Evolutionary conservation across 1,140 invertebrate genomes (phyloP), one percentile per base, ranked within the genome.

Genomic region (Branchinecta lindahli): DNA sequence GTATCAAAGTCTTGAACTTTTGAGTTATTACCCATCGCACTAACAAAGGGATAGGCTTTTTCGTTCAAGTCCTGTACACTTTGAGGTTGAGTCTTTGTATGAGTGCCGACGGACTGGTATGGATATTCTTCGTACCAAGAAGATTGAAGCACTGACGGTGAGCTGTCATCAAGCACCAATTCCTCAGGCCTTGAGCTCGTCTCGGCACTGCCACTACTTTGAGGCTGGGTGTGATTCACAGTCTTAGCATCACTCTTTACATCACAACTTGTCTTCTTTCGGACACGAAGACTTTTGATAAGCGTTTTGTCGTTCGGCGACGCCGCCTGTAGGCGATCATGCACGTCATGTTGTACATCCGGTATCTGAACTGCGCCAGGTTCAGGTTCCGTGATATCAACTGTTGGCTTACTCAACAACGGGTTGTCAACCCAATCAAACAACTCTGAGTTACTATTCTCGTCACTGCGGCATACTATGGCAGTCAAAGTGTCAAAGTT

Each of bases 341-440:
- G 52, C 52, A 15, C 12, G 12, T 61, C 52, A 61, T 61, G 52
- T 15, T 12, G 18, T 61, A 6, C 12, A 61, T 61, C 18, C 1
- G 12, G 12, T 12, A 20, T 12, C 12, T 15, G 12, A 61, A 15
- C 52, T 15, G 18, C 18, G 12, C 12, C 52, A 61, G 4, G 12
- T 15, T 20, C 18, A 6, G 18, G 18, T 20, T 15, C 52, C 18
- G 52, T 61, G 12, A 15, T 20, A 15, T 15, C 52, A 15, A 15
- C 12, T 4, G 52, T 12, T 15, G 12, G 52, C 12, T 20, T 61
- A 15, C 6, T 61, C 18, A 61, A 61, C 18, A 61, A 61, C 12
- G 52, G 52, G 18, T 61, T 61, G 18, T 61, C 52, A 61, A 61
- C 52, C 52, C 52, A 61, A 61, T 61, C 52, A 61, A 61, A 61